Evolutionary conservation across 1,140 invertebrate genomes (phyloP).

Genomic region (Formica exsecta): DNA sequence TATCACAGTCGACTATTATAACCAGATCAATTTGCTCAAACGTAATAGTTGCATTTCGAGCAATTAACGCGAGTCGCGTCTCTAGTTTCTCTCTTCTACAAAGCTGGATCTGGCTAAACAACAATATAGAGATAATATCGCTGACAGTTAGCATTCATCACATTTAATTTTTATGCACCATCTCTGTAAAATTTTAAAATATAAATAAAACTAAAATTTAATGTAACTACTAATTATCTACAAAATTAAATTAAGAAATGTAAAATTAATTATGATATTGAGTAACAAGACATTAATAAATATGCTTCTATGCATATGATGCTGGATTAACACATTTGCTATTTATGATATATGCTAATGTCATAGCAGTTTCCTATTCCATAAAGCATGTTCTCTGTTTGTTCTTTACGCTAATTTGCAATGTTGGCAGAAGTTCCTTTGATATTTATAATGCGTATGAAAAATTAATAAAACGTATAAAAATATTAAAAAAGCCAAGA

Average conservation of each 20-base stretch:
- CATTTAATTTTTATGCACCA: not conserved
- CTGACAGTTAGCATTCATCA: not conserved
- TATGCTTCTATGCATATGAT: not conserved
- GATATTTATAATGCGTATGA: conserved; percentile 30
- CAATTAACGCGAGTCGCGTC: not conserved
- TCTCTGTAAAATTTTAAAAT: not conserved
- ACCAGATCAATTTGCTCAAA: conserved; percentile 33
- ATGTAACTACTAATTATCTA: not conserved
- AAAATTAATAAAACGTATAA: not conserved
- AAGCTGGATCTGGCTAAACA: not conserved
- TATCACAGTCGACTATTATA: conserved; percentile 22
- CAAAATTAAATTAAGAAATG: not conserved
- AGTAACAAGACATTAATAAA: not conserved
- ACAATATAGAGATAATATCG: not conserved
- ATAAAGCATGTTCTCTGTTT: not conserved
- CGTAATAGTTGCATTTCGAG: conserved; percentile 42
- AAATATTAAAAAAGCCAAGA: not conserved
- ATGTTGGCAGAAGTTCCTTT: not conserved
- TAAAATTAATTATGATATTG: not conserved
- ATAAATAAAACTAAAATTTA: not conserved
- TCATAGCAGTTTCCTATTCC: not conserved
- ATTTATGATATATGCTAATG: not conserved
- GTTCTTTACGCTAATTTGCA: not conserved
- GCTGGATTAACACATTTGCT: not conserved
- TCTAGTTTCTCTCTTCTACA: not conserved